Conservation (phyloP, 1,140 invertebrate genomes). For the Venustaconcha ellipsiformis region DNA sequence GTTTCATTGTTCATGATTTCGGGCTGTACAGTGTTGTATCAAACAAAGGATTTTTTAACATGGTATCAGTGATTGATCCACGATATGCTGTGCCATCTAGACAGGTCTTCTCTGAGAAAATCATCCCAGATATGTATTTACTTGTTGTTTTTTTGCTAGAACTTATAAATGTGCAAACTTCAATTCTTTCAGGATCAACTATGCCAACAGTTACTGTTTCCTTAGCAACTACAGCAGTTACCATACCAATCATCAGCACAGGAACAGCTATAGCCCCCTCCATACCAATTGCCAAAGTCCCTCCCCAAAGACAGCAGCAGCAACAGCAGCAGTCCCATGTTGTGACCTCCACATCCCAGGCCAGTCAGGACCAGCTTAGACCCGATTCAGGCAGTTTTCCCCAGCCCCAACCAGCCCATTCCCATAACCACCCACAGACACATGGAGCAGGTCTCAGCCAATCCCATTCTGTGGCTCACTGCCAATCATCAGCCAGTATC, state of each 20-base stretch:
- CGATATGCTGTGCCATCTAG: too few relatives aligned
- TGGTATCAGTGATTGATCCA: too few relatives aligned
- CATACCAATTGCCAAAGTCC: slow-evolving; percentile 25
- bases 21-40: too few relatives aligned
- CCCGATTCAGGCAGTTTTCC: slow-evolving; percentile 4
- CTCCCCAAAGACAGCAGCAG: slow-evolving; percentile 20
- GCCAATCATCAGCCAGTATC: not conserved
- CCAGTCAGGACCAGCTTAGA: slow-evolving; percentile 7
- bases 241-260: slow-evolving; percentile 28
- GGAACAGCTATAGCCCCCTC: slow-evolving; percentile 12
- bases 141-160: too few relatives aligned
- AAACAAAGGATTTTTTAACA: too few relatives aligned
- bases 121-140: too few relatives aligned
- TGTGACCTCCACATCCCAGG: not conserved
- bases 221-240: slow-evolving; percentile 21
- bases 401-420: slow-evolving; percentile 19
- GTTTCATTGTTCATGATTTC: too few relatives aligned
- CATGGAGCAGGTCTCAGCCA: not conserved
- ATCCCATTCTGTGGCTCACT: not conserved
- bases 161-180: too few relatives aligned
- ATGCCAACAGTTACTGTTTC: slow-evolving; percentile 20
- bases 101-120: too few relatives aligned
- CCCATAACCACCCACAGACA: slow-evolving; percentile 2
- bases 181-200: too few relatives aligned
- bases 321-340: not conserved